Base-by-base conservation (phyloP, 2,113 vertebrate species). In the Mormoops blainvillei region DNA sequence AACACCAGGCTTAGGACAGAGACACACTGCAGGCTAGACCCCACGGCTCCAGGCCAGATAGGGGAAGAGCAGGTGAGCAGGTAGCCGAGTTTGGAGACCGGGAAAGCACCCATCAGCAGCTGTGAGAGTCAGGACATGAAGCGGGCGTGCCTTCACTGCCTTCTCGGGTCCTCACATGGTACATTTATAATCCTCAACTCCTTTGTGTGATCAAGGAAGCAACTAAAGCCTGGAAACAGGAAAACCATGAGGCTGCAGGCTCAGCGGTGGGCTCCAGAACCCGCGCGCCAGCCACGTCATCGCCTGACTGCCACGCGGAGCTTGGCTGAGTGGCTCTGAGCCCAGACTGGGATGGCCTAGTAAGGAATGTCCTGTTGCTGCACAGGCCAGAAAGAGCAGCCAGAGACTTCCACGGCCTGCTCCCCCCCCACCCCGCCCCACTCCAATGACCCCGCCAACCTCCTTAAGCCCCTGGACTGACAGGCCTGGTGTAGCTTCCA, bases 301-400 rank as follows among this genome's bases (percentile, higher is more conserved):
- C 36, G 48, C n/a, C 54, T 0, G 0, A 54, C 58, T 18, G 61
- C 88, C 95, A 95, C 38, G 67, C 90, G 87, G 85, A 33, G 0
- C 71, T 86, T 52, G 76, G 89, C 67, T 87, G 89, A 48, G 83
- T 86, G 92, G 87, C 94, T 80, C 63, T 26, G 54, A 83, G 83
- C 84, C 89, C 87, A 89, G 87, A 16, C 82, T 81, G 26, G 73
- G 87, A 48, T 94, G 89, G 43, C 81, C 78, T 4, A 0, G 1
- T 67, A 83, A 98, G 89, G 96, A 96, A 97, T 94, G 94, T 19
- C 10, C 87, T 87, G 96, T 89, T 54, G 41, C 94, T 82, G 96
- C 54, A 94, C 65, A 50, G 52, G 96, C 89, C 0, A 73, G 56
- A 36, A 4, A 67, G 54, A 87, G 94, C 70, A 13, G 38, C 95